These are phyloP conservation scores for Lasiommata megera DNA, from an alignment of 2,888 invertebrate genomes.

Conservation along the genomic window DNA sequence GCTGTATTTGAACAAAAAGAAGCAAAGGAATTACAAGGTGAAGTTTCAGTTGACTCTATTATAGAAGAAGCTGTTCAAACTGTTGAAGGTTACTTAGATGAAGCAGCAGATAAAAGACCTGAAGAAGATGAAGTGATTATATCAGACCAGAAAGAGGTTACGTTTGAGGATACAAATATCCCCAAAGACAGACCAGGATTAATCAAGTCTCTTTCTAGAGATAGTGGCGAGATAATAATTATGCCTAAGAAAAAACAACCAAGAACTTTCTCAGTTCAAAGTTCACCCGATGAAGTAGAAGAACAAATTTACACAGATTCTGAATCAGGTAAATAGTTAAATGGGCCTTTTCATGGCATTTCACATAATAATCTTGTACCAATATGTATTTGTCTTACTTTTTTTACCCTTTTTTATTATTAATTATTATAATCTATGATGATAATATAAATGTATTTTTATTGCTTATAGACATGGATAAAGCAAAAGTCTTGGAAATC, in stretches of 20 bases:
- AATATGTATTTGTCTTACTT: no score
- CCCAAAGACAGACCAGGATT: slow-evolving; percentile 64
- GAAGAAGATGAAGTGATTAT: slow-evolving; percentile 39
- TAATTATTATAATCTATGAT: not conserved
- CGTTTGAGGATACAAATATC: slow-evolving; percentile 55
- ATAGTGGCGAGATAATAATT: slow-evolving; percentile 72
- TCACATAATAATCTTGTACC: no score
- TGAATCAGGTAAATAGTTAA: slow-evolving; percentile 62
- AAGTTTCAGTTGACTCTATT: slow-evolving; percentile 73
- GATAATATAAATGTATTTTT: not conserved
- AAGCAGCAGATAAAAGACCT: slow-evolving; percentile 48
- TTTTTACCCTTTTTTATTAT: no score
- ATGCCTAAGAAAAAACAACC: slow-evolving; percentile 75
- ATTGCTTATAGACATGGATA: slow-evolving; percentile 68
- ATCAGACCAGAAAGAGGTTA: slow-evolving; percentile 52
- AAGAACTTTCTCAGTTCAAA: slow-evolving; percentile 76
- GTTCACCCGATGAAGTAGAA: slow-evolving; percentile 78
- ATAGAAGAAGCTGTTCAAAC: slow-evolving; percentile 72
- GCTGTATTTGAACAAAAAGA: slow-evolving; percentile 44
- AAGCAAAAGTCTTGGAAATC: slow-evolving; percentile 77
- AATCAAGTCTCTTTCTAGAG: slow-evolving; percentile 72
- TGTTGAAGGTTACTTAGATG: slow-evolving; percentile 63
- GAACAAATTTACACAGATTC: slow-evolving; percentile 79
- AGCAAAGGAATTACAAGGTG: slow-evolving; percentile 46
- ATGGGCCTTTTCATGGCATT: no score